Percentiles rank a stretch among this genome's conserved stretches.
These are phyloP conservation scores for Nymphalis c-album DNA, from an alignment of 2,888 invertebrate genomes.

Conservation along the genomic window DNA sequence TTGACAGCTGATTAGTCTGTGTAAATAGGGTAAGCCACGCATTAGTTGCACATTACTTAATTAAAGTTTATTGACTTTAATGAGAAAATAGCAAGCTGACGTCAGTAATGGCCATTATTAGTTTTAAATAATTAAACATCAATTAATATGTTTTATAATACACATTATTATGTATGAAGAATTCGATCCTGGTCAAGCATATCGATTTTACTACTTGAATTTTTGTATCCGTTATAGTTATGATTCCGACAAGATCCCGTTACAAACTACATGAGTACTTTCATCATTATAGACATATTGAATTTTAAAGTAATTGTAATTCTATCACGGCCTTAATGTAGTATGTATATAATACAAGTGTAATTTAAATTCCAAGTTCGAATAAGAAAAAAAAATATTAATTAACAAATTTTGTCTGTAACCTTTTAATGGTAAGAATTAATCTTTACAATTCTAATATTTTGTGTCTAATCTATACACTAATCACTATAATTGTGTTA, in stretches of 20 bases:
- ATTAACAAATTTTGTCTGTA: no score
- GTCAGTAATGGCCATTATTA: no score
- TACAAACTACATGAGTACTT: constrained; percentile 10
- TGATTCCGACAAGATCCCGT: constrained; percentile 15
- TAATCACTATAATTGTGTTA: no score
- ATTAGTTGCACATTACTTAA: neutral
- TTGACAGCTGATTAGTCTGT: constrained; percentile 1
- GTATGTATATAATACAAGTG: neutral
- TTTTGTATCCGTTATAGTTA: constrained; percentile 14
- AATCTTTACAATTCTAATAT: no score
- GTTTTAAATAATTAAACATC: no score
- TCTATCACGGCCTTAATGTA: neutral
- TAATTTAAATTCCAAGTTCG: neutral
- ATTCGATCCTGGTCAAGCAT: neutral
- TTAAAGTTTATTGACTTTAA: neutral
- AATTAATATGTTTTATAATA: no score
- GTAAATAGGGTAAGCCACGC: neutral
- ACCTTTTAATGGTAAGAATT: no score
- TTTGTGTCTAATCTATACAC: no score
- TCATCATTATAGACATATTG: constrained; percentile 16
- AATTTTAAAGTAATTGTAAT: constrained; percentile 19
- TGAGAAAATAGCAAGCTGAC: neutral
- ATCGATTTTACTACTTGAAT: constrained; percentile 4
- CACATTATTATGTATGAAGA: neutral
- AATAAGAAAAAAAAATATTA: no score